phyloP scores from a whole-genome alignment of 1,140 invertebrate species.

The Pemphigus obesinymphae region DNA sequence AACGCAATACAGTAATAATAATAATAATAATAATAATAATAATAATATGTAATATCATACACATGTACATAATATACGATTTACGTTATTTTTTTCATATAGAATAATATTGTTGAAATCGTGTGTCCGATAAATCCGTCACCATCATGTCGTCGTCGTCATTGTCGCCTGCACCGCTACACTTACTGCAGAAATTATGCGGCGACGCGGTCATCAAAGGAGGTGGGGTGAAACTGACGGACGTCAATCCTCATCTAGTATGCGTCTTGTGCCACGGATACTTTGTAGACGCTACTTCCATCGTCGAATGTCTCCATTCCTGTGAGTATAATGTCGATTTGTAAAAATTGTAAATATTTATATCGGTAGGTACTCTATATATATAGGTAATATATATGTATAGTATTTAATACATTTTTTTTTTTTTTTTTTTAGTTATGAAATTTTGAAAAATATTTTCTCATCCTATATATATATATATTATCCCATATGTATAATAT shows the following conservation, averaged over 20 bases:
- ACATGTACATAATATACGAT: no score
- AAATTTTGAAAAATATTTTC: no score
- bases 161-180: not conserved
- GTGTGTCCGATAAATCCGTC: not conserved
- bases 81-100: not conserved
- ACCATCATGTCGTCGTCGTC: not conserved
- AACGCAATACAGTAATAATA: not conserved
- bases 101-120: not conserved
- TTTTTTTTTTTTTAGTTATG: no score
- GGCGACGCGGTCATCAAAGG: not conserved
- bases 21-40: not conserved
- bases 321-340: constrained; percentile 62
- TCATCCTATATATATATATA: no score
- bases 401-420: no score
- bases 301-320: constrained; percentile 79
- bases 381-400: no score
- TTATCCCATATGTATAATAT: no score
- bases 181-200: not conserved
- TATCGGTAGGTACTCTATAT: no score
- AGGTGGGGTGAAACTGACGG: constrained; percentile 53
- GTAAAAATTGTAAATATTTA: no score
- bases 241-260: constrained; percentile 68
- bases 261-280: constrained; percentile 77
- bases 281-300: constrained; percentile 77
- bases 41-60: no score